A percentile compares a stretch with the other conserved stretches of the same genome.
Conservation (phyloP, 2,797 vertebrate species). For the Setipinna tenuifilis region DNA sequence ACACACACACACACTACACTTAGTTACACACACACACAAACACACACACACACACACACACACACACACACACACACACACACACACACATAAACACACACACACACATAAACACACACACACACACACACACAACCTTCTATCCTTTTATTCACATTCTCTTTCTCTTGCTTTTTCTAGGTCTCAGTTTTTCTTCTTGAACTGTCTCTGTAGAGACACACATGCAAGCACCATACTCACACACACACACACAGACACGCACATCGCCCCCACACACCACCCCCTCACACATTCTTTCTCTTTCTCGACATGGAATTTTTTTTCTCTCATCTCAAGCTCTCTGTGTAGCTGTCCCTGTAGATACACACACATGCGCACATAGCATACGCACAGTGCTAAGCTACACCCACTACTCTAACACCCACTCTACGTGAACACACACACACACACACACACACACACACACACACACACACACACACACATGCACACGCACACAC, state of each 20-base stretch:
- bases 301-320: background rate
- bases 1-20: too few relatives aligned
- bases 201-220: background rate
- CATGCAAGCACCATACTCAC: background rate
- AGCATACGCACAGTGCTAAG: background rate
- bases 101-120: background rate
- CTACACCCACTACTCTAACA: too few relatives aligned
- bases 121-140: background rate
- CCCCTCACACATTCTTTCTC: background rate
- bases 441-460: background rate
- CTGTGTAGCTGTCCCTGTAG: background rate
- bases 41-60: background rate
- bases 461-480: slow-evolving; percentile 37
- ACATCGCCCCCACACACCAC: background rate
- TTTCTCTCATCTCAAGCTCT: background rate
- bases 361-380: background rate
- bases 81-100: background rate
- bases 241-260: background rate
- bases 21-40: background rate
- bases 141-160: background rate
- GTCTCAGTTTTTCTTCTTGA: background rate
- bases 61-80: background rate
- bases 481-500: slow-evolving; percentile 32
- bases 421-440: background rate
- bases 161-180: background rate